Base-by-base conservation (phyloP, 2,113 vertebrate species). In the Brachyhypopomus occidentalis region DNA sequence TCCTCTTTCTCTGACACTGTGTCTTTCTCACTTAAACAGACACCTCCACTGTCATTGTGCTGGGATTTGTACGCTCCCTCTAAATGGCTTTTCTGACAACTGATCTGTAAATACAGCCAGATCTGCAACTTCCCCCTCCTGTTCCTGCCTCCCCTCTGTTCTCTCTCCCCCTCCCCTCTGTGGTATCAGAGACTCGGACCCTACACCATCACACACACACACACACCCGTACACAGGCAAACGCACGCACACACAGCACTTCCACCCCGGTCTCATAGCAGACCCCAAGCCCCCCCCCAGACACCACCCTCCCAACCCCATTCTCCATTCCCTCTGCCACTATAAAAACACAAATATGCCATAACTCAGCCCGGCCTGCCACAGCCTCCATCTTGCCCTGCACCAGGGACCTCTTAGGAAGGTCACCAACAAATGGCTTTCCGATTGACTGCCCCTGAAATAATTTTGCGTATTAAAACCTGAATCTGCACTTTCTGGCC, bases 381-480 rank as follows among this genome's bases (percentile, higher is more conserved):
- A 94, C 93, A 94, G 97, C 95, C 95, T 96, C 95, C 96, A 96
- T 95, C 96, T 96, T 97, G 96, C 95, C 96, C 96, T 94, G 95
- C 94, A 94, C 95, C 92, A 87, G 89, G 89, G 95, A 96, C 94
- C 96, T 95, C 95, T 97, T 95, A 96, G 97, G 97, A 99, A 99
- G 97, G 97, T 99, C 97, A 98, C 96, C 96, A 98, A 98, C 96
- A 98, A 99, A 99, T 98, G 97, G 97, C 96, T 99, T 99, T 98
- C 97, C 97, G 95, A 98, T 98, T 99, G 97, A 98, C 96, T 98
- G 97, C 97, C 96, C 96, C 96, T 98, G 97, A 98, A 99, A 99
- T 98, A 99, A 98, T 98, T 99, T 98, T 98, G 97, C 97, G 97
- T 97, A 98, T 99, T 99, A 98, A 98, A 99, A 97, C 97, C 97